These are phyloP conservation scores for Epizoanthus scotinus DNA, from an alignment of 92 coral and sea anemone species.

Conservation along the genomic window DNA sequence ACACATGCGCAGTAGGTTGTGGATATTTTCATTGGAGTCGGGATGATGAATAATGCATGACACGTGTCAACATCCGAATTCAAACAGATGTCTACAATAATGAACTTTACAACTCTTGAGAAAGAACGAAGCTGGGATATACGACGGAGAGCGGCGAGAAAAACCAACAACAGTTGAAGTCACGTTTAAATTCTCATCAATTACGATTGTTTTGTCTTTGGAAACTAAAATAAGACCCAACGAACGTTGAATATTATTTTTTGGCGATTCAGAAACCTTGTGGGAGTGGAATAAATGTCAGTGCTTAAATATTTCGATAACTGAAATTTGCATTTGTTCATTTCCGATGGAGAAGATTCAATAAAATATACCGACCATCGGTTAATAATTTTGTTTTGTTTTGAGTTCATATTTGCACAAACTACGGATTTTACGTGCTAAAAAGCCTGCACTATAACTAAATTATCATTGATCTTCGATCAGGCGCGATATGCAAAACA, in stretches of 20 bases:
- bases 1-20: constrained; percentile 66
- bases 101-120: constrained; percentile 40
- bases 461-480: constrained; percentile 20
- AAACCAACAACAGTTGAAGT: constrained; percentile 5
- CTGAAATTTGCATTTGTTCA: constrained; percentile 36
- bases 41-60: constrained; percentile 68
- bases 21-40: constrained; percentile 18
- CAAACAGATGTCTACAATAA: constrained; percentile 85
- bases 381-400: constrained; percentile 7
- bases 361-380: constrained; percentile 22
- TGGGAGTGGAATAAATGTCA: not conserved
- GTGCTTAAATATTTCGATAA: constrained; percentile 10
- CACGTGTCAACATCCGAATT: constrained; percentile 60
- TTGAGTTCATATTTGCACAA: not conserved
- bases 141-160: not conserved
- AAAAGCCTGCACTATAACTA: not conserved
- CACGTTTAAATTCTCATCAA: not conserved
- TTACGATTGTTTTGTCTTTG: not conserved
- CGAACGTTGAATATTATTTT: not conserved
- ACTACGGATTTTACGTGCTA: constrained; percentile 5
- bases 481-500: constrained; percentile 4
- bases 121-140: not conserved
- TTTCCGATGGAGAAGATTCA: constrained; percentile 20
- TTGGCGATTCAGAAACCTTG: not conserved
- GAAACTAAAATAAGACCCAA: not conserved